Conservation (phyloP, 2,888 invertebrate species). For the Loripinus fragilis region DNA sequence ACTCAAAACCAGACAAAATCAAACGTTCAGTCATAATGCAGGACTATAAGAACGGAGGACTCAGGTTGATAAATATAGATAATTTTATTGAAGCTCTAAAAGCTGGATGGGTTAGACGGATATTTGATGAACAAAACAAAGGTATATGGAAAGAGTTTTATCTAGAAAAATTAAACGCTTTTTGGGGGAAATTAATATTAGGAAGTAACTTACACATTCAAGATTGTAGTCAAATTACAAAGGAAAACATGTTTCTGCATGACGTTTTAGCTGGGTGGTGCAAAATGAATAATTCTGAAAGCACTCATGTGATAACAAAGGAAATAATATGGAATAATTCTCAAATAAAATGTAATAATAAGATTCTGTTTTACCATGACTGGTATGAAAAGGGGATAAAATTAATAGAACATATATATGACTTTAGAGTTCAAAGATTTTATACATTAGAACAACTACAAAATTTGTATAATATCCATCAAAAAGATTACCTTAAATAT, state of each 20-base stretch:
- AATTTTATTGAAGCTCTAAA: background rate
- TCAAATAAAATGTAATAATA: background rate
- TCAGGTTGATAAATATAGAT: background rate
- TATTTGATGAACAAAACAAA: background rate
- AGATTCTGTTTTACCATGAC: background rate
- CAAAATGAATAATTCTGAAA: background rate
- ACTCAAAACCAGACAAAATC: background rate
- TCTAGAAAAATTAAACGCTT: background rate
- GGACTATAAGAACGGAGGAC: background rate
- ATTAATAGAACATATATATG: background rate
- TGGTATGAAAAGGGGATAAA: background rate
- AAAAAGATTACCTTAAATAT: background rate
- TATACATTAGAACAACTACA: background rate
- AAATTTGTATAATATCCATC: background rate
- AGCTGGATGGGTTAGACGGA: background rate
- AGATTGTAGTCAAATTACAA: background rate
- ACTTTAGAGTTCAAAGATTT: background rate
- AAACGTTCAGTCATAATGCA: background rate
- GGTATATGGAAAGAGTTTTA: background rate
- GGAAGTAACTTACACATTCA: background rate
- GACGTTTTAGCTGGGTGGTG: background rate
- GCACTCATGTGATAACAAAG: background rate
- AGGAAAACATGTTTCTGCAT: background rate
- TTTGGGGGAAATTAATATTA: background rate
- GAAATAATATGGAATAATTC: constrained; percentile 1